These are phyloP conservation scores for Habroteleia sp. DNA, from an alignment of 2,888 invertebrate species.

Conservation along the genomic window DNA sequence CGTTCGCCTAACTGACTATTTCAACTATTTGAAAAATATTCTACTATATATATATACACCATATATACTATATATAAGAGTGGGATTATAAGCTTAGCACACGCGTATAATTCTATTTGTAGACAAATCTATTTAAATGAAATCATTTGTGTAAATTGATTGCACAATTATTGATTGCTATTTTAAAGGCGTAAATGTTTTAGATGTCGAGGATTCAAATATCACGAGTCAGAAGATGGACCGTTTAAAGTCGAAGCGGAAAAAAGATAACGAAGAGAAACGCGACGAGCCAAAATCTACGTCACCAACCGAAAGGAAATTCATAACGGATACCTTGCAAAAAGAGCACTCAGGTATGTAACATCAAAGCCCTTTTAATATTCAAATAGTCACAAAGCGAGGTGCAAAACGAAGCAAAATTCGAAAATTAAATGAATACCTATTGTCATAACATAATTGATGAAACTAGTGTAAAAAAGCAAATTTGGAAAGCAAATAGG, in stretches of 20 bases:
- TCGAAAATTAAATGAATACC: conserved; percentile 17
- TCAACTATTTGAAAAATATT: too few species aligned
- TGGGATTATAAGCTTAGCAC: too few species aligned
- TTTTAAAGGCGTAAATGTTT: too few species aligned
- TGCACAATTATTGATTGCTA: too few species aligned
- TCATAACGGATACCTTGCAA: conserved; percentile 76
- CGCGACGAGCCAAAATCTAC: conserved; percentile 76
- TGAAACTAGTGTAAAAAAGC: not conserved
- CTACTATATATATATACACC: too few species aligned
- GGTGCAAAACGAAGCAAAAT: conserved; percentile 70
- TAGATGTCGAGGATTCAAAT: conserved; percentile 77
- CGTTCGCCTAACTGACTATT: too few species aligned
- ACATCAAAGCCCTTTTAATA: conserved; percentile 23
- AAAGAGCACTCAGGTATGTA: conserved; percentile 77
- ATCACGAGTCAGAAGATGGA: conserved; percentile 76
- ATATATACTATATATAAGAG: too few species aligned
- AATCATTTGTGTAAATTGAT: too few species aligned
- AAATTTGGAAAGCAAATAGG: conserved; percentile 24
- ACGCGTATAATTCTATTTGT: too few species aligned
- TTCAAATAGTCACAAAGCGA: conserved; percentile 54
- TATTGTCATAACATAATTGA: conserved; percentile 33
- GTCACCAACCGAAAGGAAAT: conserved; percentile 76
- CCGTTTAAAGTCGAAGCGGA: conserved; percentile 72
- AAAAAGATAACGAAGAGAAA: conserved; percentile 76
- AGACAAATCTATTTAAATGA: too few species aligned